Evolutionary conservation across 2,797 vertebrate genomes (phyloP).

Genomic region (Phalloptychus januarius): DNA sequence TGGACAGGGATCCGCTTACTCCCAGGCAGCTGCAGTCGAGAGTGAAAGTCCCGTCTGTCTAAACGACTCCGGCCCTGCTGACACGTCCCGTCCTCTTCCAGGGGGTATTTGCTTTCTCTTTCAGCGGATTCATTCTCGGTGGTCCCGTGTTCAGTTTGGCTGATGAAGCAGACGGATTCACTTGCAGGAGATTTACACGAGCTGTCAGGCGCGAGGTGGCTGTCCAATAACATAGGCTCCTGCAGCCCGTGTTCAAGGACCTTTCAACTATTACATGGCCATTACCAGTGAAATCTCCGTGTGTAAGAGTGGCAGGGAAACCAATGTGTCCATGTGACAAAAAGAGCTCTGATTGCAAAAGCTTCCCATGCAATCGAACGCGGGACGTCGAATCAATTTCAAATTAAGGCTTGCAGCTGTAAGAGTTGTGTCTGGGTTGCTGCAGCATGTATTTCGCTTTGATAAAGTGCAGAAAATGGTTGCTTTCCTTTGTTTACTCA

Average conservation of each 20-base stretch:
- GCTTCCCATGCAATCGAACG: conserved; percentile 28
- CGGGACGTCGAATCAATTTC: conserved; percentile 51
- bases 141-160: conserved; percentile 42
- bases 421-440: conserved; percentile 18
- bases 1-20: conserved; percentile 56
- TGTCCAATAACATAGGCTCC: conserved; percentile 66
- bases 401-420: conserved; percentile 49
- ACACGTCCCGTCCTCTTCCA: conserved; percentile 43
- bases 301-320: conserved; percentile 64
- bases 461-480: conserved; percentile 20
- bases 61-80: conserved; percentile 46
- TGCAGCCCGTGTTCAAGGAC: conserved; percentile 58
- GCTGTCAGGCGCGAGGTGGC: conserved; percentile 63
- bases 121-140: conserved; percentile 44
- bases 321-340: conserved; percentile 68
- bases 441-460: background rate
- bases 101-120: conserved; percentile 40
- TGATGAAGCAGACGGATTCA: conserved; percentile 49
- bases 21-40: conserved; percentile 49
- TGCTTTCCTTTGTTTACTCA: conserved; percentile 8
- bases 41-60: conserved; percentile 48
- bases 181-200: conserved; percentile 53
- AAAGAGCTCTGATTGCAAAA: conserved; percentile 54
- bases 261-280: conserved; percentile 63
- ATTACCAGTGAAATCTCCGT: conserved; percentile 69